These are phyloP conservation scores for Pemphigus obesinymphae DNA, from an alignment of 1,140 invertebrate species.

Conservation along the genomic window DNA sequence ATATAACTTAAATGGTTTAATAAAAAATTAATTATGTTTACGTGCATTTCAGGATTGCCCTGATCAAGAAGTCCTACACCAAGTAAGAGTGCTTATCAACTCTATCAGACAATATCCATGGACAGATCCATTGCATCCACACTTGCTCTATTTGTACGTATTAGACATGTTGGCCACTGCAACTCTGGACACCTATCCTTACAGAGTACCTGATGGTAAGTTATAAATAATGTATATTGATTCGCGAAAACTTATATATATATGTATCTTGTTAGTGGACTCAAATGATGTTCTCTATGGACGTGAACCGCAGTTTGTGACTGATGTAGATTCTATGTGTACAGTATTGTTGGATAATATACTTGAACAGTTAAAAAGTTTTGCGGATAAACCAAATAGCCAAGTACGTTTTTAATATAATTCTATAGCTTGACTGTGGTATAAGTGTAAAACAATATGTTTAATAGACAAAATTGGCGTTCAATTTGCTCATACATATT, in stretches of 20 bases:
- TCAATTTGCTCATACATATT: slow-evolving; percentile 72
- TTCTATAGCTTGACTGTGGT: not conserved
- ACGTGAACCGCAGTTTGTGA: slow-evolving; percentile 77
- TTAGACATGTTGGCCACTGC: slow-evolving; percentile 69
- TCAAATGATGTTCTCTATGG: slow-evolving; percentile 93
- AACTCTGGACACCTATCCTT: slow-evolving; percentile 72
- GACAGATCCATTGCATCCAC: slow-evolving; percentile 57
- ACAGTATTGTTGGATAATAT: slow-evolving; percentile 73
- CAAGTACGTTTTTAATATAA: slow-evolving; percentile 51
- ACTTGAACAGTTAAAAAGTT: slow-evolving; percentile 64
- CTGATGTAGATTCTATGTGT: slow-evolving; percentile 73
- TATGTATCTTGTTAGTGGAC: slow-evolving; percentile 61
- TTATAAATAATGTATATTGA: slow-evolving; percentile 41
- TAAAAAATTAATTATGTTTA: slow-evolving; percentile 31
- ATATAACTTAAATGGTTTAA: not conserved
- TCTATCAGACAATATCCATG: slow-evolving; percentile 66
- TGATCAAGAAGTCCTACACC: slow-evolving; percentile 73
- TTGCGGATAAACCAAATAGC: slow-evolving; percentile 61
- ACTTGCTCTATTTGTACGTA: slow-evolving; percentile 63
- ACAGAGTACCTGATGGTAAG: slow-evolving; percentile 74
- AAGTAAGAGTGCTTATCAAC: slow-evolving; percentile 70
- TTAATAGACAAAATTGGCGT: slow-evolving; percentile 58
- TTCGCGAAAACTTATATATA: too few relatives aligned
- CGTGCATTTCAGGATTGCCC: slow-evolving; percentile 69
- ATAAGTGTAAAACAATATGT: not conserved